These are phyloP conservation scores for Lophotis ruficrista DNA, from an alignment of 2,113 vertebrate genomes.

Conservation along the genomic window DNA sequence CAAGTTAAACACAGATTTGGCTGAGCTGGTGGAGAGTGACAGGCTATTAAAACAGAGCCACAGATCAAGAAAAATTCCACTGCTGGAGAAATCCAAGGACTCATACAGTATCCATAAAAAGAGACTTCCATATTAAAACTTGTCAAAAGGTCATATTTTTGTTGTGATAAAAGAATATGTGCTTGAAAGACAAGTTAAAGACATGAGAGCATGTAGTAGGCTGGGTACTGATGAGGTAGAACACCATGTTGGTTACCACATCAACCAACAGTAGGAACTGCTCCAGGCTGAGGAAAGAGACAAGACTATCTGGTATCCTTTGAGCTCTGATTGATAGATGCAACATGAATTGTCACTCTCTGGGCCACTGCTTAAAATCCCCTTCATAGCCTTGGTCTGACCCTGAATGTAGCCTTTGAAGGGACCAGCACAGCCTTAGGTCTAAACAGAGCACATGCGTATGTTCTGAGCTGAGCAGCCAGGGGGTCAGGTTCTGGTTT, in stretches of 20 bases:
- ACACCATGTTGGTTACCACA: background rate
- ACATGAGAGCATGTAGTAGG: rapidly evolving
- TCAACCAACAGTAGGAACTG: background rate
- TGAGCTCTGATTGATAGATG: background rate
- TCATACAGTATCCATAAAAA: background rate
- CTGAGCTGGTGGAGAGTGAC: background rate
- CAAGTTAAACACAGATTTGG: background rate
- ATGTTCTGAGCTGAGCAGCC: background rate
- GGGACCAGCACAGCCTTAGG: background rate
- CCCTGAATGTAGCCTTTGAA: background rate
- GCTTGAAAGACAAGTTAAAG: background rate
- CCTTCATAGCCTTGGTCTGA: background rate
- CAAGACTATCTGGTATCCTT: background rate
- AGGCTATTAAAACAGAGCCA: background rate
- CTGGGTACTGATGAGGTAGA: background rate
- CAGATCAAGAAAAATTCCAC: background rate
- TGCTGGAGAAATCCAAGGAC: background rate
- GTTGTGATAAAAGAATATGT: background rate
- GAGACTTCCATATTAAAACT: background rate
- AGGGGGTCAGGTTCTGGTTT: background rate
- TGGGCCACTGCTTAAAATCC: background rate
- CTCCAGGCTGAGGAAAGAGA: background rate
- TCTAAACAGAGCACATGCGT: background rate
- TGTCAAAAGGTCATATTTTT: background rate
- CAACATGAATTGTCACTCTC: background rate